Percentiles rank a stretch among this genome's conserved stretches.
Evolutionary conservation across 1,140 invertebrate species (phyloP).

Genomic region (Hetaerina americana): DNA sequence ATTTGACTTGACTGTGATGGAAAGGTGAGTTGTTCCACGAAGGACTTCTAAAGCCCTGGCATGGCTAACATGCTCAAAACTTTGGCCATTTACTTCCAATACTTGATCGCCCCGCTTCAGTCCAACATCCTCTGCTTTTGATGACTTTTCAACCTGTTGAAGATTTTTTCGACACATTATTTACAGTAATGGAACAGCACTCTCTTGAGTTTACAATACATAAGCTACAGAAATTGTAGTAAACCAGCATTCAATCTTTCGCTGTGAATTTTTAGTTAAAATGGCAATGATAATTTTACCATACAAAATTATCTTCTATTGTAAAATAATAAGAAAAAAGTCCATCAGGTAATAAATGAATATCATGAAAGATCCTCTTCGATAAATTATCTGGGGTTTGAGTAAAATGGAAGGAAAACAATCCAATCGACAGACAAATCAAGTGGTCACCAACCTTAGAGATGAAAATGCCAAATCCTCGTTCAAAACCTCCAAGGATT

Average conservation of each 20-base stretch:
- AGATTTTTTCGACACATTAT: no score
- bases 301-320: background rate
- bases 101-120: slow-evolving; percentile 95
- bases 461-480: slow-evolving; percentile 87
- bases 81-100: slow-evolving; percentile 93
- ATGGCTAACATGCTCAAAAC: slow-evolving; percentile 83
- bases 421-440: background rate
- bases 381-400: no score
- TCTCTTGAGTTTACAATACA: no score
- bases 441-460: slow-evolving; percentile 48
- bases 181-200: no score
- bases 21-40: slow-evolving; percentile 84
- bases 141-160: slow-evolving; percentile 62
- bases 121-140: slow-evolving; percentile 92
- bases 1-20: slow-evolving; percentile 95
- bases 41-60: slow-evolving; percentile 84
- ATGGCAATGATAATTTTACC: background rate
- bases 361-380: no score
- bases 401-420: no score
- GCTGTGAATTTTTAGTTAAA: no score
- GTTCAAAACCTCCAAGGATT: slow-evolving; percentile 85
- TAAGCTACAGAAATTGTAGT: no score
- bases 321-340: background rate
- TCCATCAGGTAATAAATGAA: no score
- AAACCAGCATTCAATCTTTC: no score